These are phyloP conservation scores for Trachelus troglodyta DNA, from an alignment of 2,888 invertebrate species.

Conservation along the genomic window DNA sequence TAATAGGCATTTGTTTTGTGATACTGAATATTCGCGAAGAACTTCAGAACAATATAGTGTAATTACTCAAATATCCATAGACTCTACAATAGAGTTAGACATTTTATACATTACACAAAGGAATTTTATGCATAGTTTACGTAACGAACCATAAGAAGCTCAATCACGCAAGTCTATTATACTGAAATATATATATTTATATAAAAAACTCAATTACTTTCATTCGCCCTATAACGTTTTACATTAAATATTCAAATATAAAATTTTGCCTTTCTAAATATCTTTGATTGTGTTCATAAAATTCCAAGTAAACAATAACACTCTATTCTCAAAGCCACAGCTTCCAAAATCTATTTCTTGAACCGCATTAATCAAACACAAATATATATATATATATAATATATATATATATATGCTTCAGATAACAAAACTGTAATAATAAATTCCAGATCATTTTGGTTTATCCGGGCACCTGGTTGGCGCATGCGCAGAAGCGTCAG, in stretches of 20 bases:
- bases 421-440: background rate
- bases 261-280: background rate
- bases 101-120: background rate
- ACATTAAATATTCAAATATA: background rate
- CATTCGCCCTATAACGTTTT: too few species aligned
- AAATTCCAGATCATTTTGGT: background rate
- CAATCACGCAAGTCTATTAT: background rate
- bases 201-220: too few species aligned
- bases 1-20: background rate
- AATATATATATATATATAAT: too few species aligned
- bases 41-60: background rate
- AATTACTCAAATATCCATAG: background rate
- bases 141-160: too few species aligned
- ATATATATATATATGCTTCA: too few species aligned
- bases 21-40: background rate
- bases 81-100: background rate
- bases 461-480: background rate
- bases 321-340: background rate
- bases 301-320: too few species aligned
- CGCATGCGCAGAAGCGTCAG: conserved; percentile 24
- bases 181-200: background rate
- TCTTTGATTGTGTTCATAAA: too few species aligned
- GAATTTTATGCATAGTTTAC: background rate
- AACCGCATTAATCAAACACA: background rate
- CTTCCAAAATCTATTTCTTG: background rate